Evolutionary conservation across 2,113 vertebrate species (phyloP).

Genomic region (Marmota flaviventris): DNA sequence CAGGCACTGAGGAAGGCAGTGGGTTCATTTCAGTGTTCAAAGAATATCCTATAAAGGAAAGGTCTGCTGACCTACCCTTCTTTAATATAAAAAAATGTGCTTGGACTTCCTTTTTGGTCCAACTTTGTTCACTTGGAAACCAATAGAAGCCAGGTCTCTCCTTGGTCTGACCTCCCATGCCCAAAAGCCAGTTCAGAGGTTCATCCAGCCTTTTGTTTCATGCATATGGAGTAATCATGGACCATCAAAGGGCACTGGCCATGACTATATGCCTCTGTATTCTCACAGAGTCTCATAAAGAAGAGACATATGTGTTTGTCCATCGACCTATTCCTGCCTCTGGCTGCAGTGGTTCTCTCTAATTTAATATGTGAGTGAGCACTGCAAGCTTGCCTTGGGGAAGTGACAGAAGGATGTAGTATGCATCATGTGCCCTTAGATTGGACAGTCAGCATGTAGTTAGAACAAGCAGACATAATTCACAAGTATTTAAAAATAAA

Average conservation of each 20-base stretch:
- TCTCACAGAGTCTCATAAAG: background rate
- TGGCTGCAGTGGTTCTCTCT: background rate
- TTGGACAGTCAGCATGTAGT: background rate
- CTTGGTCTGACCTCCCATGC: background rate
- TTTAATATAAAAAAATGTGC: background rate
- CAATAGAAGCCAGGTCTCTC: background rate
- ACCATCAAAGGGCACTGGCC: background rate
- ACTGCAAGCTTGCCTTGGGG: background rate
- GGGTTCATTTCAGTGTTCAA: background rate
- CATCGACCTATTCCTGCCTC: background rate
- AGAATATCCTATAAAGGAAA: conserved; percentile 21
- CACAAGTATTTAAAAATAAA: background rate
- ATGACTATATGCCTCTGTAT: background rate
- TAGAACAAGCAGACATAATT: background rate
- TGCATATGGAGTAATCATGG: background rate
- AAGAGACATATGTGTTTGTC: background rate
- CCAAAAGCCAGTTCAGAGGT: background rate
- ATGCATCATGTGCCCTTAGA: background rate
- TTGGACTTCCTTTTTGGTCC: background rate
- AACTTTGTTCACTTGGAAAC: background rate
- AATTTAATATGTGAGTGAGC: background rate
- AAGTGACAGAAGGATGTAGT: background rate
- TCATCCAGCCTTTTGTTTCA: background rate
- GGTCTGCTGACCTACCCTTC: background rate
- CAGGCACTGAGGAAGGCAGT: background rate